Evolutionary conservation across 2,888 invertebrate genomes (phyloP).

Genomic region (Bruchidius siliquastri): DNA sequence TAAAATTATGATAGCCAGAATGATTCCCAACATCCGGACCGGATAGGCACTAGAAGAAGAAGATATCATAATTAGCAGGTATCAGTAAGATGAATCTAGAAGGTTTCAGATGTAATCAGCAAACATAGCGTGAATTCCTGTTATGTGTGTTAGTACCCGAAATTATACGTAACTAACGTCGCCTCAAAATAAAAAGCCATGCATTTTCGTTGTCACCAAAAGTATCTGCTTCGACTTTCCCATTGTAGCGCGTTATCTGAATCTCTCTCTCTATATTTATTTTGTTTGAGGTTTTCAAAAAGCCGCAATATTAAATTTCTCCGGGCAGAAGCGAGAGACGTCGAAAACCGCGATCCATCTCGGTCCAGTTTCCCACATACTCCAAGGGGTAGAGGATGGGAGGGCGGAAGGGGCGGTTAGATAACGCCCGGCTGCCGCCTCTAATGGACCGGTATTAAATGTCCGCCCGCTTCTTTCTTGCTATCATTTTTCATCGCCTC

Average conservation of each 20-base stretch:
- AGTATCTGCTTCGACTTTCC: background rate
- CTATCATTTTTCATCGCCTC: slow-evolving; percentile 44
- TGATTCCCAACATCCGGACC: no score
- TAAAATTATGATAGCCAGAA: no score
- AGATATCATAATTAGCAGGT: no score
- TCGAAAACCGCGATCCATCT: slow-evolving; percentile 13
- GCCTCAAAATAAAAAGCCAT: background rate
- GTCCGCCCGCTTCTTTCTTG: slow-evolving; percentile 36
- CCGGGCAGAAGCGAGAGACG: background rate
- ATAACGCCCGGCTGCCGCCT: slow-evolving; percentile 9
- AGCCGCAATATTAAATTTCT: background rate
- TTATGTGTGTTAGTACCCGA: no score
- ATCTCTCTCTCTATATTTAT: background rate
- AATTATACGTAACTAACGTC: no score
- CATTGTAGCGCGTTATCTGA: background rate
- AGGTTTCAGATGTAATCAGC: no score
- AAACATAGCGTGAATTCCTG: no score
- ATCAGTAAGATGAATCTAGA: no score
- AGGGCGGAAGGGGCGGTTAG: background rate
- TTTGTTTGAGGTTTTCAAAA: background rate
- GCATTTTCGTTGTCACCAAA: background rate
- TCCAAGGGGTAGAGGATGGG: slow-evolving; percentile 15
- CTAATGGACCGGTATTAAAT: slow-evolving; percentile 45
- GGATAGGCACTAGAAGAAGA: no score
- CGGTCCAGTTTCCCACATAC: slow-evolving; percentile 21